Evolutionary conservation across 2,113 vertebrate genomes (phyloP).

Genomic region (Peromyscus leucopus): DNA sequence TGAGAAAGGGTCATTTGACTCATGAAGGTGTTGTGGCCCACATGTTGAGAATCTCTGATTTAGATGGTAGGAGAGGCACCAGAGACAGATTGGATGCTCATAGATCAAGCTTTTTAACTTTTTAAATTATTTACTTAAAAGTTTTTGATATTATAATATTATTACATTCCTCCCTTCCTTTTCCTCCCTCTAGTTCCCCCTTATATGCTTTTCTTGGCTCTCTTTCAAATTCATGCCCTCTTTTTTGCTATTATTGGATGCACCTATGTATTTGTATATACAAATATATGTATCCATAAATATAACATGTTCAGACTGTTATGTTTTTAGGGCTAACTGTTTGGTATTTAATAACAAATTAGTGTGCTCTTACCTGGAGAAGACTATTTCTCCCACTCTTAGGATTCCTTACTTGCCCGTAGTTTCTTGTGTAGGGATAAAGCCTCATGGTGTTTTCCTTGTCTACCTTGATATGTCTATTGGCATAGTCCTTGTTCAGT

Average conservation of each 20-base stretch:
- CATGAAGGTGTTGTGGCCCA: not conserved
- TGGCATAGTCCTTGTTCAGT: not conserved
- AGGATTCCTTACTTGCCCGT: not conserved
- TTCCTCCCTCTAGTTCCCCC: not conserved
- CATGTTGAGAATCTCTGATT: not conserved
- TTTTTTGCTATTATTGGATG: not conserved
- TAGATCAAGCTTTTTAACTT: not conserved
- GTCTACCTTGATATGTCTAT: not conserved
- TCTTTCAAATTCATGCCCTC: not conserved
- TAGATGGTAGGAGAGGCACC: not conserved
- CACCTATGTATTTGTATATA: not conserved
- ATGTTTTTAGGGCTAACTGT: not conserved
- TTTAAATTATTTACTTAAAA: not conserved
- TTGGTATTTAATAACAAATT: not conserved
- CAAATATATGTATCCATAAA: not conserved
- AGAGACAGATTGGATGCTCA: not conserved
- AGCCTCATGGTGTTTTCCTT: not conserved
- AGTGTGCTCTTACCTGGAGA: not conserved
- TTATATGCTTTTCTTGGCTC: not conserved
- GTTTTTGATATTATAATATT: not conserved
- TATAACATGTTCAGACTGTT: not conserved
- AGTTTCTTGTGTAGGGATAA: not conserved
- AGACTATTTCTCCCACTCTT: not conserved
- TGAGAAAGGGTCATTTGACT: not conserved
- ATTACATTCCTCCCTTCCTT: not conserved